phyloP scores from a whole-genome alignment of 2,888 invertebrate species.

The Drepana falcataria region DNA sequence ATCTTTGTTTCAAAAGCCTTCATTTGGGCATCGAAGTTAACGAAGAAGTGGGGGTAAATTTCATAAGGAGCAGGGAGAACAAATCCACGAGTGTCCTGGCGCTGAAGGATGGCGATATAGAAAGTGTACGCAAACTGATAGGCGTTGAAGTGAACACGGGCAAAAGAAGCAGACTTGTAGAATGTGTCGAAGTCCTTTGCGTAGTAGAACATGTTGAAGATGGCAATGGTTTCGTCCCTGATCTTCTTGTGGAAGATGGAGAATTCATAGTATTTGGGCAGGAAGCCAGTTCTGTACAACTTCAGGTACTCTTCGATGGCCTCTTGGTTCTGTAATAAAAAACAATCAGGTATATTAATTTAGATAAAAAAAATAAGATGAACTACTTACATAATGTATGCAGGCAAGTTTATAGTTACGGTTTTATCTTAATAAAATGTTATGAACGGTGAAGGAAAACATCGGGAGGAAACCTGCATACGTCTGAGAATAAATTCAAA shows the following conservation, averaged over 20 bases:
- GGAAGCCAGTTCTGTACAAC: constrained; percentile 59
- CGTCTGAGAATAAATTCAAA: no score
- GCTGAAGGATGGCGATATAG: constrained; percentile 79
- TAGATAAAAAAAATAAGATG: no score
- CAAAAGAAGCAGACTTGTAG: constrained; percentile 77
- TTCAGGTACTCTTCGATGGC: constrained; percentile 62
- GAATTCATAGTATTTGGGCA: constrained; percentile 70
- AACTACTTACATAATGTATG: no score
- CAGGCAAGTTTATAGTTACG: no score
- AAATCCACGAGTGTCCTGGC: constrained; percentile 76
- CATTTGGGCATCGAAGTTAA: constrained; percentile 76
- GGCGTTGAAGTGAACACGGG: constrained; percentile 79
- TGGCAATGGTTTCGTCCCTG: constrained; percentile 66
- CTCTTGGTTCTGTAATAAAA: constrained; percentile 51
- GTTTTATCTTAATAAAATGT: no score
- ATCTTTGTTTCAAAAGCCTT: constrained; percentile 63
- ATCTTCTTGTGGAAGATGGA: constrained; percentile 68
- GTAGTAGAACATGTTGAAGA: constrained; percentile 78
- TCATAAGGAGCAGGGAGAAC: constrained; percentile 83
- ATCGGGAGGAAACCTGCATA: no score
- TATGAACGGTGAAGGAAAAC: no score
- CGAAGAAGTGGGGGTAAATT: constrained; percentile 81
- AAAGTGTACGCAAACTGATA: constrained; percentile 81
- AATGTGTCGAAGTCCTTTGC: constrained; percentile 81
- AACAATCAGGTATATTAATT: not conserved